Evolutionary conservation across 2,888 invertebrate genomes (phyloP).

Genomic region (Lysandra coridon): DNA sequence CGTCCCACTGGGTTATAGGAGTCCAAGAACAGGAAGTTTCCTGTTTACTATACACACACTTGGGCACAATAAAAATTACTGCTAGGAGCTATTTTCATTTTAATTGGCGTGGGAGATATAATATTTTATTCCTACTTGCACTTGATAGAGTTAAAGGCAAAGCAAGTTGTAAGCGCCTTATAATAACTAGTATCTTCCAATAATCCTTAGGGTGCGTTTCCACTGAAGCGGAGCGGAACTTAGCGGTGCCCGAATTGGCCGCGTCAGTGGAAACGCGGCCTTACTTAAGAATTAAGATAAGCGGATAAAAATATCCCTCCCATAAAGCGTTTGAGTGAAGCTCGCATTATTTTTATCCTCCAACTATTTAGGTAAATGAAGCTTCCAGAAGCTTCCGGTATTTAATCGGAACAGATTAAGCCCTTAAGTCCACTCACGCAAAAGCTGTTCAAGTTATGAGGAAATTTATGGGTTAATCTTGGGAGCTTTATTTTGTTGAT

Average conservation of each 20-base stretch:
- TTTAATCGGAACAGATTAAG: conserved; percentile 7
- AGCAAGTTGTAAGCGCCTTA: too few relatives aligned
- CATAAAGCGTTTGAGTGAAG: conserved; percentile 1
- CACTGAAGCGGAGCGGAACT: too few relatives aligned
- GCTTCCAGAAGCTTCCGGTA: conserved; percentile 12
- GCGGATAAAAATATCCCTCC: background rate
- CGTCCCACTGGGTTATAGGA: background rate
- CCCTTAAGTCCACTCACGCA: conserved; percentile 9
- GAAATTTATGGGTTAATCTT: conserved; percentile 17
- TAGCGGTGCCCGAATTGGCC: too few relatives aligned
- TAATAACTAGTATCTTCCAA: too few relatives aligned
- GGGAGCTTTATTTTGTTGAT: conserved; percentile 28
- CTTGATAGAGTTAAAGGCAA: too few relatives aligned
- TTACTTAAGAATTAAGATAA: background rate
- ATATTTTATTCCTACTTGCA: too few relatives aligned
- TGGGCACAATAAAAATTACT: background rate
- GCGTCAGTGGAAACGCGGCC: too few relatives aligned
- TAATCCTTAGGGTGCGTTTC: background rate
- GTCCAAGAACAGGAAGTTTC: background rate
- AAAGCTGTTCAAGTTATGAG: conserved; percentile 17
- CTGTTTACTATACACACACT: too few relatives aligned
- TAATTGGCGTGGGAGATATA: too few relatives aligned
- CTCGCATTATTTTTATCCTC: conserved; percentile 1
- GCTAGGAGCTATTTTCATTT: background rate
- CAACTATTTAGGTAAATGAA: conserved; percentile 15